Evolutionary conservation across 2,797 vertebrate species (phyloP), one percentile per base, ranked within the genome.

Genomic region (Eulemur albifrons): DNA sequence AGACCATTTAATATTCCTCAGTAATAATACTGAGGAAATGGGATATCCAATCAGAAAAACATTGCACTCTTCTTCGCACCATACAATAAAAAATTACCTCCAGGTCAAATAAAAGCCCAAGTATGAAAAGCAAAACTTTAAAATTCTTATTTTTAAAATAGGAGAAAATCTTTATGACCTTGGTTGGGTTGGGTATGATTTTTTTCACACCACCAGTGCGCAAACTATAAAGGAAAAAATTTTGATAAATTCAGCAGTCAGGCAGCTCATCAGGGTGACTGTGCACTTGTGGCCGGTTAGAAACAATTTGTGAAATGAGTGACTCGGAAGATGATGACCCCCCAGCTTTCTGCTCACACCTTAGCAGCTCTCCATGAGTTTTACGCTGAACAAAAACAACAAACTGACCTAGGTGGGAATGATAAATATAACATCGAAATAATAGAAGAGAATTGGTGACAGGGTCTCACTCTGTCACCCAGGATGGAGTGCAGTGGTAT

Each of bases 301-400:
- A 57, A 70, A 95, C 82, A 14, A 0, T 94, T 75, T 96, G 97
- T 95, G 98, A 98, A 95, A 99, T 99, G 99, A 99, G 98, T 63
- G 99, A 99, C 97, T 95, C 73, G 0, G 99, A 99, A 32, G 99
- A 99, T 2, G 99, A 99, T 1, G 99, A 99, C 97, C 25, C 99
- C 99, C 1, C 98, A 98, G 88, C 99, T 99, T 95, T 99, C 99
- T 0, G 98, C 99, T n/a, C 98, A 99, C 61, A 95, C 99, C 0
- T 96, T 99, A 93, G 99, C 99, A 12, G 99, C 99, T 15, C 99
- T 99, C 96, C 99, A 99, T 97, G 99, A 99, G 95, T 99, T 99
- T 96, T 99, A 99, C 97, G 93, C 97, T 4, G 99, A 99, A 95
- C 99, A 98, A 96, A 96, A 98, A 87, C 96, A 97, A 25, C 97